Evolutionary conservation across 1,140 invertebrate genomes (phyloP), one percentile per base, ranked within the genome.

Genomic region (Drosophila pruinosa): DNA sequence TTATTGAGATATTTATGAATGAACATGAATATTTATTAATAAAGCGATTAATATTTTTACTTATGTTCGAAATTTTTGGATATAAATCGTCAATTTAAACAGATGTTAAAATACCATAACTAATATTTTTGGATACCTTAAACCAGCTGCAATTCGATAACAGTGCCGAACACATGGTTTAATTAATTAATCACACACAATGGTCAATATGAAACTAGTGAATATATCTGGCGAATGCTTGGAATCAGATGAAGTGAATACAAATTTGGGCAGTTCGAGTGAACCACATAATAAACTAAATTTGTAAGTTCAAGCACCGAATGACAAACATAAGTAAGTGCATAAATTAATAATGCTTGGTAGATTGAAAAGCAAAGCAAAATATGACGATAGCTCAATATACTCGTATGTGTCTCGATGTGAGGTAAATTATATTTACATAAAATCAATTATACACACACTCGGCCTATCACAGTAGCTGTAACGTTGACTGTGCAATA

Each of bases 361-460:
- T 38, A 50, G 19, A 61, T 53, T 41, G n/a, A 38, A 79, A 62
- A 59, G 62, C 64, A 59, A 69, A 75, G 21, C 24, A 14, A 63
- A 34, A 48, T 64, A 50, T 71, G 68, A 63, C 34, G 10, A 59
- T 26, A 45, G 45, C 26, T 26, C 1, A 17, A 21, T 22, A 34
- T 57, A n/a, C n/a, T n/a, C n/a, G n/a, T n/a, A 21, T 38, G 12
- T 61, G 19, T 69, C 47, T 68, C 8, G 48, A 56, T 43, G 47
- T 45, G 54, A 36, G 41, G 14, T 45, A 64, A 69, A 88, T 78
- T 75, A 62, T 72, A 86, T 86, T 86, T 86, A 86, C 82, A 86
- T 86, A 86, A 86, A 86, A 82, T 86, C 82, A 86, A 86, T 86
- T 86, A 86, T 82, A 82, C 71, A 52, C 52, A 74, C 22, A 74